Evolutionary conservation across 1,140 invertebrate genomes (phyloP).

Genomic region (Brachystomella parvula): DNA sequence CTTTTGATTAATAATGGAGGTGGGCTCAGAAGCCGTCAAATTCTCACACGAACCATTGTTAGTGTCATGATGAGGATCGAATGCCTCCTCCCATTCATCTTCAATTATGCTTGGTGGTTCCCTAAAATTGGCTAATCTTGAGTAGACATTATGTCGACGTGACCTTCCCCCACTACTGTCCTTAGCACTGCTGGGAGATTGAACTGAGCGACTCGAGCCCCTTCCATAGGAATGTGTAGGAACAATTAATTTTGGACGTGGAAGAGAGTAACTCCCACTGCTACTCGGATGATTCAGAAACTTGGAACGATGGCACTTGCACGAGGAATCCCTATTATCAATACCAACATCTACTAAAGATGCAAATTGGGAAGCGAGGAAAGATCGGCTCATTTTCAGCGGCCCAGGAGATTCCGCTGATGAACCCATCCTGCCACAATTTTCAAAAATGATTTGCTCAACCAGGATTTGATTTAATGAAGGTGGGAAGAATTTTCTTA

Average conservation of each 20-base stretch:
- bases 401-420: too few species aligned
- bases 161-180: background rate
- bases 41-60: too few species aligned
- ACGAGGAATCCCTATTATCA: too few species aligned
- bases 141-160: background rate
- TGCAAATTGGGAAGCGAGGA: background rate
- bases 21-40: too few species aligned
- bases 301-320: background rate
- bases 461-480: too few species aligned
- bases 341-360: background rate
- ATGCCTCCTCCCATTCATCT: too few species aligned
- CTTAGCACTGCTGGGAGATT: background rate
- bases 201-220: background rate
- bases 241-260: conserved; percentile 71
- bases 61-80: too few species aligned
- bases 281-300: background rate
- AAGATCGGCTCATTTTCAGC: background rate
- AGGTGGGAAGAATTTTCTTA: too few species aligned
- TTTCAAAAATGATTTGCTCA: too few species aligned
- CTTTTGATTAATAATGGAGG: too few species aligned
- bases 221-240: conserved; percentile 75
- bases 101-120: too few species aligned
- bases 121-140: background rate
- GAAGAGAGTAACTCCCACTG: conserved; percentile 61
- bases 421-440: too few species aligned